Base-by-base conservation (phyloP, 2,113 vertebrate genomes). In the Coturnix japonica region DNA sequence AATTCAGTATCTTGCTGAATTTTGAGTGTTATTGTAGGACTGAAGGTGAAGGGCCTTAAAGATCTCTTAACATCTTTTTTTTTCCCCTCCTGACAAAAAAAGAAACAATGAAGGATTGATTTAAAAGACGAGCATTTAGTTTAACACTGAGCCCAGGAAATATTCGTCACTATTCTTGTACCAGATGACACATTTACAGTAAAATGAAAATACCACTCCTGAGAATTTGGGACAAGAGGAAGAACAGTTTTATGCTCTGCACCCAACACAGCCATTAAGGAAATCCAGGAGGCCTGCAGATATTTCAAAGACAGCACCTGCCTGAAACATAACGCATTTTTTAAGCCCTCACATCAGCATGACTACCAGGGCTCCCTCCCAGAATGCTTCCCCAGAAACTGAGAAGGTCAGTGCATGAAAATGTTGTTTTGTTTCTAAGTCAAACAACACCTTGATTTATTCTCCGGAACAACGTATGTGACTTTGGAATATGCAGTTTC, bases 211-310 rank as follows among this genome's bases (percentile, higher is more conserved):
- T 31, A 70, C 6, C 13, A 54, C 30, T 75, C 67, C 91, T 57
- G 75, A 83, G 63, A 88, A 93, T 78, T 0, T 2, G 2, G 37
- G 72, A 44, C 49, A 87, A 85, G 23, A 44, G 28, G 69, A 87
- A 80, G 49, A 87, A 76, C 17, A 76, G 59, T 81, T 95, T 90
- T 75, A 65, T 18, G 25, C 25, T 28, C 35, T 28, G 60, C 25
- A 60, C 23, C 59, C 59, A 60, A 60, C 59, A 37, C 33, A 26
- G 60, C 25, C 37, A 19, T 28, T 63, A 39, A 39, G 37, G 37
- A 63, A 18, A 92, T 77, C 90, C 93, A 91, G 81, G 84, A 93
- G 87, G 78, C 37, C 87, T 90, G 84, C 28, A 75, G 88, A 67
- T 63, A 57, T 71, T 94, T 92, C 81, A 88, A 93, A 94, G 81